phyloP scores from a whole-genome alignment of 2,113 vertebrate genomes.

The Mionectes macconnelli region DNA sequence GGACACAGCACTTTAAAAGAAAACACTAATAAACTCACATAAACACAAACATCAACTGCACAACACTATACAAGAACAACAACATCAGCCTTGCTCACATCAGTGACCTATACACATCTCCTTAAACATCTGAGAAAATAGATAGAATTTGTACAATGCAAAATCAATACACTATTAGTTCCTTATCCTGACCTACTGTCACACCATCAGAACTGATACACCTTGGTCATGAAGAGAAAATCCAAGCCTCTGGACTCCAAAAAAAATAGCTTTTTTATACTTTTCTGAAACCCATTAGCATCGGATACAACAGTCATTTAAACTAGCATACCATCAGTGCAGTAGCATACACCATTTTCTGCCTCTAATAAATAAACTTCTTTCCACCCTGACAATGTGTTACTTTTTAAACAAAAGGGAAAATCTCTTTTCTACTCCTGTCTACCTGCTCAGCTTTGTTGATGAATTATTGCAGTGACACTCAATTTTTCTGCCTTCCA shows the following conservation, averaged over 20 bases:
- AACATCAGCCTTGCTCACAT: neutral
- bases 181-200: conserved; percentile 8
- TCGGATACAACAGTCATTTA: neutral
- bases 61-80: neutral
- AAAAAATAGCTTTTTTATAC: neutral
- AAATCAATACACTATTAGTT: conserved; percentile 57
- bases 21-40: neutral
- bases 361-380: neutral
- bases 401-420: neutral
- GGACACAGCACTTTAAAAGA: neutral
- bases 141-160: conserved; percentile 22
- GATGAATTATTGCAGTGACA: neutral
- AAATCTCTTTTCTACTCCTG: neutral
- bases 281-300: neutral
- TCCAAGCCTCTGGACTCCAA: neutral
- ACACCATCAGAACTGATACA: conserved; percentile 16
- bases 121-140: conserved; percentile 34
- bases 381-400: neutral
- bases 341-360: neutral
- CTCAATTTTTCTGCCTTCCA: neutral
- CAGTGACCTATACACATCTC: neutral
- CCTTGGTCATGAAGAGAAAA: neutral
- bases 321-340: neutral
- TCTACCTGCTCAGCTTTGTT: neutral
- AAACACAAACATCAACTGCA: neutral